A percentile compares a stretch with the other conserved stretches of the same genome.
Conservation (phyloP, 2,113 vertebrate species). For the Rhagologus leucostigma region DNA sequence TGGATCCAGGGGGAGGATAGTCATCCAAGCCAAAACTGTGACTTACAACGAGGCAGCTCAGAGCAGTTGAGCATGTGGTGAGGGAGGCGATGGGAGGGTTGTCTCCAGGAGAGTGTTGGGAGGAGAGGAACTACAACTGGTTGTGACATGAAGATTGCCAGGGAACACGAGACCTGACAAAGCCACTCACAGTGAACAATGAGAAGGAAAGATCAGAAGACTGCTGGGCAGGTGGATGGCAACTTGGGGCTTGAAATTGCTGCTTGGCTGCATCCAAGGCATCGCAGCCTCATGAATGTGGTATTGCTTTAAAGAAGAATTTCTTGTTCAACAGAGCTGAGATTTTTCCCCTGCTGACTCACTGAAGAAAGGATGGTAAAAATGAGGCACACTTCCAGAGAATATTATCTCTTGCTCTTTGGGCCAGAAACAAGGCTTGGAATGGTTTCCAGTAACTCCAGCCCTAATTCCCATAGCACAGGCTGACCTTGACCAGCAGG, state of each 20-base stretch:
- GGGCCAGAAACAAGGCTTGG: slow-evolving; percentile 14
- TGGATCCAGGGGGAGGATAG: neutral
- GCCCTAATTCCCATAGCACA: neutral
- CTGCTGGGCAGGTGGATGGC: neutral
- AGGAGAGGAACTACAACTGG: neutral
- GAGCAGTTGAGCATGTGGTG: neutral
- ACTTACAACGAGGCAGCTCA: accelerated
- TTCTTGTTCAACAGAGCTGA: neutral
- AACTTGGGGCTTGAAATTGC: neutral
- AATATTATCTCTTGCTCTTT: neutral
- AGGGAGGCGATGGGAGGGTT: neutral
- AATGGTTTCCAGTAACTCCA: slow-evolving; percentile 46
- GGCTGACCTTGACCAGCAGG: slow-evolving; percentile 24
- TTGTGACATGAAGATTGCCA: neutral
- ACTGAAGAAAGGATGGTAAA: slow-evolving; percentile 46
- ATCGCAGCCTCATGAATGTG: accelerated
- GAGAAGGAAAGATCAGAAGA: neutral
- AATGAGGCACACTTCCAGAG: neutral
- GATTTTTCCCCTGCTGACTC: neutral
- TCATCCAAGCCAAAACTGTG: neutral
- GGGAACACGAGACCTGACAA: neutral
- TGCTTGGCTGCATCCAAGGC: neutral
- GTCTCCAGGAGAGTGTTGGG: neutral
- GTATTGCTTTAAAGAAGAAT: neutral
- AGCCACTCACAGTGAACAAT: neutral